Conservation (phyloP, 2,888 invertebrate species). For the Creontiades dilutus region DNA sequence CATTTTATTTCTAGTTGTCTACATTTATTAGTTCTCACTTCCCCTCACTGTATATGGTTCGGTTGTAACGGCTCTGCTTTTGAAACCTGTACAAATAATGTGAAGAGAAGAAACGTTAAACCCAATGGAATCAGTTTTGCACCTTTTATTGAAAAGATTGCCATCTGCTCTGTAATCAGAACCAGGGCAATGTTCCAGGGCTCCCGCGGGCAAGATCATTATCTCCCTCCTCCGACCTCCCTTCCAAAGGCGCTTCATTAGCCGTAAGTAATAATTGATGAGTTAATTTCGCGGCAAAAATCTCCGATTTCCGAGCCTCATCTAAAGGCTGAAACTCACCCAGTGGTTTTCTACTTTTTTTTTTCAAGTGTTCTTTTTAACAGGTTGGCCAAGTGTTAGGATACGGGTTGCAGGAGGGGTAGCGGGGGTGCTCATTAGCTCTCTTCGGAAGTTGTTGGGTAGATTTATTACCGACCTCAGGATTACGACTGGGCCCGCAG, state of each 20-base stretch:
- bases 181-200: background rate
- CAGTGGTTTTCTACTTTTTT: background rate
- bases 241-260: constrained; percentile 59
- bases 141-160: constrained; percentile 38
- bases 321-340: background rate
- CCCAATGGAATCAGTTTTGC: background rate
- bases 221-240: constrained; percentile 1
- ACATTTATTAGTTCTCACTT: too few species aligned
- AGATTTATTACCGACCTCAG: constrained; percentile 48
- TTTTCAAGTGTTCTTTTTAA: constrained; percentile 8
- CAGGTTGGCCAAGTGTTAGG: constrained; percentile 7
- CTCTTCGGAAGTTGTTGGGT: constrained; percentile 60
- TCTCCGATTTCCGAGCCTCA: constrained; percentile 10
- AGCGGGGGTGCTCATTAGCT: constrained; percentile 52
- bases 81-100: too few species aligned
- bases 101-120: too few species aligned
- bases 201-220: constrained; percentile 25
- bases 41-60: too few species aligned
- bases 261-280: constrained; percentile 57
- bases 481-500: constrained; percentile 33
- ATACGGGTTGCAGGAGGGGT: background rate
- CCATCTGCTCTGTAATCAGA: constrained; percentile 23
- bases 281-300: constrained; percentile 56
- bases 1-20: too few species aligned
- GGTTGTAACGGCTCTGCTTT: too few species aligned